Evolutionary conservation across 2,888 invertebrate species (phyloP), one percentile per base, ranked within the genome.

Genomic region (Iphiclides podalirius): DNA sequence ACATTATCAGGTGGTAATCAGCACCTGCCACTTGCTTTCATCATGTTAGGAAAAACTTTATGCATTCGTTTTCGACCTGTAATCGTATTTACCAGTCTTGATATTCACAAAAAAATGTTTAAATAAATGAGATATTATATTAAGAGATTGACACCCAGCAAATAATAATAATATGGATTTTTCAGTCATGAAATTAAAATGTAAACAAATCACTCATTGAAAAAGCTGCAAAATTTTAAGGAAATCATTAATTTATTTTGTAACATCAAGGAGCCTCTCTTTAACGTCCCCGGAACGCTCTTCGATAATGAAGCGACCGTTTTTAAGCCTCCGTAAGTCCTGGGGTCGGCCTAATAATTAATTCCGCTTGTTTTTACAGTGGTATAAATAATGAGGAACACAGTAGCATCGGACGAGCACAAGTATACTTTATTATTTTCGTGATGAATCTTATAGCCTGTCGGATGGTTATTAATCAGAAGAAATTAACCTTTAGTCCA

Each of bases 351-450:
- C 6, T 8, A 20, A 37, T 14, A 26, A 40, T 28, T 26, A 28
- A 40, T 40, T 31, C 13, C 1, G 13, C 8, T 40, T 28, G 20
- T 42, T 45, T 53, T 52, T 49, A 7, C 31, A 43, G 40, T 37
- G 43, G 28, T 47, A 54, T 60, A 60, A 65, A 63, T 64, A 67
- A 63, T 58, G 48, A 57, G 49, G 54, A 52, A 53, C 55, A 63
- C 62, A 62, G 51, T 52, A 47, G 38, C 54, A 61, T 57, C 63
- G 54, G 57, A 52, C 28, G n/a, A 45, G 58, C 66, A 56, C 73
- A 63, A 68, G 72, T 75, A 72, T 67, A 72, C 70, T 72, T 39
- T 14, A 39, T 74, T 74, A 75, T 73, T 72, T 74, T 70, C 68
- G 59, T 69, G 71, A 70, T 64, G 64, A 66, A 58, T 65, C 66